phyloP scores from a whole-genome alignment of 2,797 vertebrate species.

The Pseudocheirus occidentalis region DNA sequence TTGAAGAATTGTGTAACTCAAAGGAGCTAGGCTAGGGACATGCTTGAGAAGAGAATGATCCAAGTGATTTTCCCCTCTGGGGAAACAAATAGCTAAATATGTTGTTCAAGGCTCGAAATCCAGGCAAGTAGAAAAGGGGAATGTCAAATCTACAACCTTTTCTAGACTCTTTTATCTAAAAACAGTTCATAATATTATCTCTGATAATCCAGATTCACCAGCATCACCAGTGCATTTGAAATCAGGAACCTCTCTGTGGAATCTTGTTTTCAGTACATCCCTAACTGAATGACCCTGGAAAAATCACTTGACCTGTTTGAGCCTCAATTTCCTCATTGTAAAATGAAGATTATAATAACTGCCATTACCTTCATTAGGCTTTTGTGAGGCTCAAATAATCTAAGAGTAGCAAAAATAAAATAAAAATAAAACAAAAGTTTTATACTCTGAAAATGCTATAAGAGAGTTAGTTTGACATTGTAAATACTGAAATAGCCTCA shows the following conservation, averaged over 20 bases:
- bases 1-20: not conserved
- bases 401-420: not conserved
- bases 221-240: not conserved
- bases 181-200: not conserved
- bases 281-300: not conserved
- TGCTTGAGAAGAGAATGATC: not conserved
- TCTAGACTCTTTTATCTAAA: not conserved
- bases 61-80: not conserved
- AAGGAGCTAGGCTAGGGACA: not conserved
- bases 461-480: not conserved
- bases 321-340: not conserved
- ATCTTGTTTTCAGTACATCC: not conserved
- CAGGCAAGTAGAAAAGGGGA: not conserved
- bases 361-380: not conserved
- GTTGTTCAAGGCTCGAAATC: not conserved
- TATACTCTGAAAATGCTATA: not conserved
- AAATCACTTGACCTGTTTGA: not conserved
- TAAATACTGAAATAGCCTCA: not conserved
- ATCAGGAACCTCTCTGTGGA: not conserved
- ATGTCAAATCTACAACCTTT: not conserved
- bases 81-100: not conserved
- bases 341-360: not conserved
- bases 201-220: not conserved
- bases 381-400: not conserved
- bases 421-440: not conserved